Percentiles rank a stretch among this genome's conserved stretches.
Evolutionary conservation across 1,140 invertebrate genomes (phyloP).

Genomic region (Ips typographus): DNA sequence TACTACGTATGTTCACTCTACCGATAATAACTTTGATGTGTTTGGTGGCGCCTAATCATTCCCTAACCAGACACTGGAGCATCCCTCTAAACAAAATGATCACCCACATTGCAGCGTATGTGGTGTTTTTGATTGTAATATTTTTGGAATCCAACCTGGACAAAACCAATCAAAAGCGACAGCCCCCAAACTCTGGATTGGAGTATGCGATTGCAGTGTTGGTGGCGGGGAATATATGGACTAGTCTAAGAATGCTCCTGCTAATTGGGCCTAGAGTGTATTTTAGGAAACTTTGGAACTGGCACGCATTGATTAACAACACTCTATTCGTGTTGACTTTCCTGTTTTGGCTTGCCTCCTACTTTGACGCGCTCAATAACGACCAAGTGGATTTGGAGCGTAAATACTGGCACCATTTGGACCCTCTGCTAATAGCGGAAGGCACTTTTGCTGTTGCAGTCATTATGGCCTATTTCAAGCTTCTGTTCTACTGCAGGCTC

Average conservation of each 20-base stretch:
- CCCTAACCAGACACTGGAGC: constrained; percentile 51
- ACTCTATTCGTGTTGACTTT: constrained; percentile 55
- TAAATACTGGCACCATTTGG: constrained; percentile 69
- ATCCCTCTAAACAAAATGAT: constrained; percentile 62
- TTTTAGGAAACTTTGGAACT: constrained; percentile 57
- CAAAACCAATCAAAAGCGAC: constrained; percentile 56
- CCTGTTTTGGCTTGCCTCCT: constrained; percentile 56
- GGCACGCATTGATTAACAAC: constrained; percentile 55
- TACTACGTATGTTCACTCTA: constrained; percentile 53
- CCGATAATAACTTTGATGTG: constrained; percentile 55
- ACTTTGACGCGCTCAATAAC: constrained; percentile 52
- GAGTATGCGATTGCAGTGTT: constrained; percentile 54
- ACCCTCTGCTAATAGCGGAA: constrained; percentile 71
- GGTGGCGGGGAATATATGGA: constrained; percentile 54
- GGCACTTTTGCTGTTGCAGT: constrained; percentile 71
- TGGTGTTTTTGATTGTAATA: constrained; percentile 63
- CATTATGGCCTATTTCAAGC: constrained; percentile 66
- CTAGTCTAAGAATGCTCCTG: constrained; percentile 55
- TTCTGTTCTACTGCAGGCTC: constrained; percentile 60
- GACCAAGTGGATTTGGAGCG: constrained; percentile 57
- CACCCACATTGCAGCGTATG: constrained; percentile 61
- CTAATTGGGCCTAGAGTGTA: constrained; percentile 56
- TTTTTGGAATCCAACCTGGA: constrained; percentile 60
- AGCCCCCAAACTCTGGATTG: constrained; percentile 57
- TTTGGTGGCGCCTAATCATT: constrained; percentile 51